Evolutionary conservation across 92 coral and sea anemone genomes (phyloP).

Genomic region (Palythoa heliodiscus): DNA sequence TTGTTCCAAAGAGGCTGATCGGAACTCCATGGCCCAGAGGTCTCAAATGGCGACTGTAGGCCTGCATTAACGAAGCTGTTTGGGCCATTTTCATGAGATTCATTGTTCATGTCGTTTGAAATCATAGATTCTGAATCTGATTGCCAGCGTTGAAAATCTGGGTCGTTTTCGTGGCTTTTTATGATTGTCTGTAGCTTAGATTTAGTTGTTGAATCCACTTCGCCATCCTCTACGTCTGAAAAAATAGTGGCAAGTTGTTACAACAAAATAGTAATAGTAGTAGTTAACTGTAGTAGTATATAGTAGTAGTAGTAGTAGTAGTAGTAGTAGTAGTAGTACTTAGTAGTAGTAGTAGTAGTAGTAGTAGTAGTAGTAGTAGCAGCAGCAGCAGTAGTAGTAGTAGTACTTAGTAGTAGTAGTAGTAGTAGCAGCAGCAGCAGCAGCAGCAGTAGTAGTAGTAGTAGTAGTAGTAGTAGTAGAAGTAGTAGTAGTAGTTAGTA

Average conservation of each 20-base stretch:
- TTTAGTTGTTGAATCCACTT: slow-evolving; percentile 70
- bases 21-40: slow-evolving; percentile 22
- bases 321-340: neutral
- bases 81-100: neutral
- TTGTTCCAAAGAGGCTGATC: slow-evolving; percentile 55
- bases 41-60: neutral
- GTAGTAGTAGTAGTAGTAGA: neutral
- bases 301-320: neutral
- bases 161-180: slow-evolving; percentile 77
- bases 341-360: too few relatives aligned
- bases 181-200: slow-evolving; percentile 70
- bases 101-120: slow-evolving; percentile 32
- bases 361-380: too few relatives aligned
- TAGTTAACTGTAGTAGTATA: neutral
- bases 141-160: slow-evolving; percentile 74
- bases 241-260: slow-evolving; percentile 32
- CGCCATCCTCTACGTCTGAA: slow-evolving; percentile 44
- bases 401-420: neutral
- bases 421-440: neutral
- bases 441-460: too few relatives aligned
- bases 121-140: slow-evolving; percentile 74
- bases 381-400: too few relatives aligned
- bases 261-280: neutral
- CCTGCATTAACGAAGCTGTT: slow-evolving; percentile 6
- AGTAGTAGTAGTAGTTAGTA: too few relatives aligned